Conservation (phyloP, 2,113 vertebrate species). For the Murina feae region DNA sequence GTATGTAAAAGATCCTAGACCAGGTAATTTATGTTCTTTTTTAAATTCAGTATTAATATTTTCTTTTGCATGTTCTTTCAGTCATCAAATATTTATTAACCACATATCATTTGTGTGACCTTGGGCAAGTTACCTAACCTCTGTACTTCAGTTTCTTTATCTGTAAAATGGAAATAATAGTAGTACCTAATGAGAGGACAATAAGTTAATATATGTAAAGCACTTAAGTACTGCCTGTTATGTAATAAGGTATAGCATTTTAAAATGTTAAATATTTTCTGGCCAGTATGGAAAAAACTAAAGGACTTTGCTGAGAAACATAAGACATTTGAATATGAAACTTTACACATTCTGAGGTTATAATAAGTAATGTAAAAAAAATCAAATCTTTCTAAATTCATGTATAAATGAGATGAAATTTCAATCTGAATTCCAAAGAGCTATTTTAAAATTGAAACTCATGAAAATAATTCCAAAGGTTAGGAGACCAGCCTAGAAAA, state of each 20-base stretch:
- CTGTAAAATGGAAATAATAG: background rate
- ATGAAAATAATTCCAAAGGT: slow-evolving; percentile 26
- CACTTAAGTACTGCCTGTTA: background rate
- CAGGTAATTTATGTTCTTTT: background rate
- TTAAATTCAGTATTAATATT: background rate
- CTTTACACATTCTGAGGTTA: background rate
- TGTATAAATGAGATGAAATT: slow-evolving; percentile 27
- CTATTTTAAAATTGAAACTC: slow-evolving; percentile 7
- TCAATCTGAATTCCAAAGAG: background rate
- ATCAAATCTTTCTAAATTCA: background rate
- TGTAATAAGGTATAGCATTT: background rate
- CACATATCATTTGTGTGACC: background rate
- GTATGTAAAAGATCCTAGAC: background rate
- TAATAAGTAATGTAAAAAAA: slow-evolving; percentile 22
- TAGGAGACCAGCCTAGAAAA: background rate
- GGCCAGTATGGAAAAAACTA: background rate
- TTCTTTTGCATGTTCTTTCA: background rate
- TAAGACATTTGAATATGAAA: background rate
- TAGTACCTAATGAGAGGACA: background rate
- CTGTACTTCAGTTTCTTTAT: background rate
- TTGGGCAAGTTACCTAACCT: background rate
- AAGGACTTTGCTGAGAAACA: background rate
- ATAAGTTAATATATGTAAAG: background rate
- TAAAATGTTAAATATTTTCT: background rate
- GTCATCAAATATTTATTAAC: background rate